A percentile compares a stretch with the other conserved stretches of the same genome.
phyloP scores from a whole-genome alignment of 2,888 invertebrate species.

The Heliconius ismenius region DNA sequence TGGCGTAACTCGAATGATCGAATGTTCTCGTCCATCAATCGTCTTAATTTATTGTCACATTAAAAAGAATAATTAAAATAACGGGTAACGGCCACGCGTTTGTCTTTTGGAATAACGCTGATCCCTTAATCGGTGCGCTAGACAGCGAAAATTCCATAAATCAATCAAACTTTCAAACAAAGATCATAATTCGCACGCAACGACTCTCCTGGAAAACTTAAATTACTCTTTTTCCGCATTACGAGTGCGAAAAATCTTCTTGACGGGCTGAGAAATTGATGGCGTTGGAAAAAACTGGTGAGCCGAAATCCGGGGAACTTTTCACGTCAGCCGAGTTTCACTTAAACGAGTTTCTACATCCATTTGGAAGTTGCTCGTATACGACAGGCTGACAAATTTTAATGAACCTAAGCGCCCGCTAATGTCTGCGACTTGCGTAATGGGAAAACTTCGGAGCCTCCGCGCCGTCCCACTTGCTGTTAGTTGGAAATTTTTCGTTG shows the following conservation, averaged over 20 bases:
- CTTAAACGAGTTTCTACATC: conserved; percentile 80
- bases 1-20: not conserved
- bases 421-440: conserved; percentile 76
- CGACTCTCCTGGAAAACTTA: conserved; percentile 77
- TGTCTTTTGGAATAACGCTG: conserved; percentile 39
- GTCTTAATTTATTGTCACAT: conserved; percentile 22
- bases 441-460: conserved; percentile 75
- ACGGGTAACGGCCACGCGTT: conserved; percentile 25
- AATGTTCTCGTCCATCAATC: not conserved
- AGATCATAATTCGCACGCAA: conserved; percentile 78
- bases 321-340: conserved; percentile 81
- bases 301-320: conserved; percentile 73
- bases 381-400: conserved; percentile 81
- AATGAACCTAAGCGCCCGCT: conserved; percentile 80
- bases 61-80: conserved; percentile 30
- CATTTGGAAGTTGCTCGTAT: conserved; percentile 77
- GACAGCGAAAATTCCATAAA: conserved; percentile 71
- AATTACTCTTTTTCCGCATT: conserved; percentile 81
- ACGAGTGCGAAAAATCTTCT: conserved; percentile 81
- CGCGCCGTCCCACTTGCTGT: conserved; percentile 37
- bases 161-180: conserved; percentile 81
- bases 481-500: conserved; percentile 49
- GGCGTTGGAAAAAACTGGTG: conserved; percentile 65
- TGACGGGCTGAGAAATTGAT: conserved; percentile 81
- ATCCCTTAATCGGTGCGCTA: conserved; percentile 54